phyloP scores from a whole-genome alignment of 2,888 invertebrate species.

The Nemotelus nigrinus region DNA sequence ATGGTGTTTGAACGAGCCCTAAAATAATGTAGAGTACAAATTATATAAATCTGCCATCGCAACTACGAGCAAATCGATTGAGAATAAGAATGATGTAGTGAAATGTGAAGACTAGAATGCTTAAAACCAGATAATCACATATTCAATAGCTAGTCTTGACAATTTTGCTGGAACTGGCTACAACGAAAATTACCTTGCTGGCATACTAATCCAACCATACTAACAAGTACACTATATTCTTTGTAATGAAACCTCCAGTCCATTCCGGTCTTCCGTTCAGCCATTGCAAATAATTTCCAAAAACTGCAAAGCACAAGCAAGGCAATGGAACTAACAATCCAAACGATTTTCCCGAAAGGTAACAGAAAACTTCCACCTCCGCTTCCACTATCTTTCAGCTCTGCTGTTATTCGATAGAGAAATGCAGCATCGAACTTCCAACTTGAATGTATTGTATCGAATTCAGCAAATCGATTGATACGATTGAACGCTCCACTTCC shows the following conservation, averaged over 20 bases:
- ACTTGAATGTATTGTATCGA: slow-evolving; percentile 61
- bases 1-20: slow-evolving; percentile 59
- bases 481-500: slow-evolving; percentile 60
- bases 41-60: not conserved
- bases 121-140: no score
- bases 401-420: slow-evolving; percentile 60
- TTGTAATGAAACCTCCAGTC: not conserved
- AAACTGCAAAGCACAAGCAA: not conserved
- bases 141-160: no score
- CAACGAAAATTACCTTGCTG: slow-evolving; percentile 55
- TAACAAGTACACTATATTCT: slow-evolving; percentile 44
- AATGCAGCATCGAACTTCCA: slow-evolving; percentile 62
- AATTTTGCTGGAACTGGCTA: no score
- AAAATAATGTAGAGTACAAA: not conserved
- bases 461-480: slow-evolving; percentile 60
- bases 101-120: no score
- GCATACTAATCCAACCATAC: slow-evolving; percentile 59
- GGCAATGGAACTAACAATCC: slow-evolving; percentile 52
- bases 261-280: not conserved
- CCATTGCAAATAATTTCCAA: slow-evolving; percentile 1
- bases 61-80: not conserved
- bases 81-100: no score
- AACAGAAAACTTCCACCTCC: slow-evolving; percentile 61
- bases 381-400: slow-evolving; percentile 55
- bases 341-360: slow-evolving; percentile 59